phyloP scores from a whole-genome alignment of 2,888 invertebrate species.

The Phengaris arion region DNA sequence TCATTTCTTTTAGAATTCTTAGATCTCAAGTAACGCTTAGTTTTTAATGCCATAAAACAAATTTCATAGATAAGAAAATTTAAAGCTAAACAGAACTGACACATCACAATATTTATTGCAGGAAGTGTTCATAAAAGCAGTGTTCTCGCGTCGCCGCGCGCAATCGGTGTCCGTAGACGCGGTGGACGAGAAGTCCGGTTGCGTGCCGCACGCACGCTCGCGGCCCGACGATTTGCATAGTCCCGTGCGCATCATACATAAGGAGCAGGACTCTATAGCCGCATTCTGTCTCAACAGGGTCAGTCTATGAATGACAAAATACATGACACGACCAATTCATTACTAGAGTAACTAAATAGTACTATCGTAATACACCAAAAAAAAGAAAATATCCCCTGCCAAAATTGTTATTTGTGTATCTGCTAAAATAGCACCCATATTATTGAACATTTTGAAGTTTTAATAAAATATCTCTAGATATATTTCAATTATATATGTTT shows the following conservation, averaged over 20 bases:
- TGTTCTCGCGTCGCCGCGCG: slow-evolving; percentile 90
- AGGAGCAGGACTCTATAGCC: slow-evolving; percentile 98
- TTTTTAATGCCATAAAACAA: too few relatives aligned
- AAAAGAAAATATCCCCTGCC: too few relatives aligned
- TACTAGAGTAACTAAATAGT: too few relatives aligned
- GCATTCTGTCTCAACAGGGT: slow-evolving; percentile 98
- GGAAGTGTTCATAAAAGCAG: slow-evolving; percentile 96
- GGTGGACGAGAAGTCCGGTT: slow-evolving; percentile 41
- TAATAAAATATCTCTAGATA: too few relatives aligned
- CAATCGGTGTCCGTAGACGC: slow-evolving; percentile 54
- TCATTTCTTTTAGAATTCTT: background rate
- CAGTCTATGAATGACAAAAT: slow-evolving; percentile 31
- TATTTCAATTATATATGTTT: too few relatives aligned
- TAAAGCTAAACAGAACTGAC: too few relatives aligned
- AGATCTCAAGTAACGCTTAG: too few relatives aligned
- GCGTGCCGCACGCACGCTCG: slow-evolving; percentile 46
- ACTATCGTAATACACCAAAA: too few relatives aligned
- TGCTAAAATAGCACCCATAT: too few relatives aligned
- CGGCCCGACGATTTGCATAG: slow-evolving; percentile 79
- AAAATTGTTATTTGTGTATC: too few relatives aligned
- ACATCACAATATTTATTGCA: slow-evolving; percentile 38
- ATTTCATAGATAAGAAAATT: too few relatives aligned
- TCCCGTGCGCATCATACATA: slow-evolving; percentile 97
- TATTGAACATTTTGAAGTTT: too few relatives aligned
- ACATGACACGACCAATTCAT: background rate